A percentile compares a stretch with the other conserved stretches of the same genome.
Evolutionary conservation across 2,113 vertebrate species (phyloP).

Genomic region (Chionomys nivalis): DNA sequence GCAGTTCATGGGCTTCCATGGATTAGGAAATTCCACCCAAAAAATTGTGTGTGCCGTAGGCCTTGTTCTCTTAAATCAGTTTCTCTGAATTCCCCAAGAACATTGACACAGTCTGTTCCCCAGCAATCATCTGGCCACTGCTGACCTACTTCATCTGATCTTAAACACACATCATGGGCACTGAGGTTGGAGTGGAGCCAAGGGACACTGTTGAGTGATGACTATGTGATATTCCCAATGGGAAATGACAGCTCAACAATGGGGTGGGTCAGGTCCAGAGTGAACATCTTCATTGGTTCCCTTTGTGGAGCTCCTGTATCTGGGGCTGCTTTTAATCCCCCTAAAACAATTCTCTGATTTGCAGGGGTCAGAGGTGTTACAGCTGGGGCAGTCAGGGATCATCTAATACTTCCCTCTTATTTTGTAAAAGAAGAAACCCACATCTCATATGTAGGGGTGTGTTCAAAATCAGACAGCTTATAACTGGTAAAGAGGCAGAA

Average conservation of each 20-base stretch:
- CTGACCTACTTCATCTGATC: not conserved
- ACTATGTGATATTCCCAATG: not conserved
- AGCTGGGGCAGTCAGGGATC: accelerated
- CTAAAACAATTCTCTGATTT: not conserved
- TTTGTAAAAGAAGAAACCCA: not conserved
- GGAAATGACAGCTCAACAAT: not conserved
- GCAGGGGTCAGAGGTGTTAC: not conserved
- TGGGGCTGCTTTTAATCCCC: not conserved
- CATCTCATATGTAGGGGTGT: not conserved
- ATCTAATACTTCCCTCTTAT: not conserved
- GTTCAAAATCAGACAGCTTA: not conserved
- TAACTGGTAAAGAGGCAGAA: not conserved
- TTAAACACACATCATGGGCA: not conserved
- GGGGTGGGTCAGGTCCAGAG: not conserved
- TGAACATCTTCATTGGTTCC: not conserved
- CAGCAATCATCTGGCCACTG: not conserved
- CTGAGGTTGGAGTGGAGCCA: not conserved
- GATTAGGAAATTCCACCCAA: not conserved
- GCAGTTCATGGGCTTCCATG: not conserved
- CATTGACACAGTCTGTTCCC: not conserved
- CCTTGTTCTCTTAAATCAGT: not conserved
- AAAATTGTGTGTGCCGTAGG: not conserved
- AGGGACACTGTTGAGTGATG: not conserved
- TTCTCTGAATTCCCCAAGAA: not conserved
- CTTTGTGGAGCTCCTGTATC: not conserved